Conservation (phyloP, 2,888 invertebrate genomes). For the Lumbricus terrestris region DNA sequence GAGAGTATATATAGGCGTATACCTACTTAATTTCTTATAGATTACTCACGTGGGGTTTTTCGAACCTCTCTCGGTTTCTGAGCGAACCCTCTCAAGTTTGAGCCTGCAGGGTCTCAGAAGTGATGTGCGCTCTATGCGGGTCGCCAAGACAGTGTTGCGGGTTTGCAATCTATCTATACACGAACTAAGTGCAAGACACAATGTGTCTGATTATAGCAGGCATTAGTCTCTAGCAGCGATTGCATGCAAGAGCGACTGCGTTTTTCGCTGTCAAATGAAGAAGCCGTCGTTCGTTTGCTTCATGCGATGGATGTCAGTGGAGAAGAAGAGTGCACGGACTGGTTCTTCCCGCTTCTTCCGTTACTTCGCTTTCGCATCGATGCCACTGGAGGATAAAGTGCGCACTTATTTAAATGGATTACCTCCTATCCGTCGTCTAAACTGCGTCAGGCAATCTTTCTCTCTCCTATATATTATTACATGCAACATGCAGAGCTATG, state of each 20-base stretch:
- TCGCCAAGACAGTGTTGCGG: background rate
- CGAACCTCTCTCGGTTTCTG: too few species aligned
- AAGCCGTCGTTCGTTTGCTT: too few species aligned
- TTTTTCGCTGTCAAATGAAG: background rate
- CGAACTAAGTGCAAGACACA: background rate
- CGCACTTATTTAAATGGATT: slow-evolving; percentile 3
- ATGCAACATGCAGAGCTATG: background rate
- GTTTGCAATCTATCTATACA: background rate
- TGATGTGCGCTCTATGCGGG: background rate
- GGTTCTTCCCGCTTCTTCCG: background rate
- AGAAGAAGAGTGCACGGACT: background rate
- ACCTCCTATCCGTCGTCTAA: background rate
- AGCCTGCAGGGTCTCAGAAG: background rate
- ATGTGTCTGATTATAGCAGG: background rate
- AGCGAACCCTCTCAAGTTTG: background rate
- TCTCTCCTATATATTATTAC: too few species aligned
- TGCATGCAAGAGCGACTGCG: background rate
- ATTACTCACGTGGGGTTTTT: too few species aligned
- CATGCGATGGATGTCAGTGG: background rate
- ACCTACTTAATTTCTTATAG: too few species aligned
- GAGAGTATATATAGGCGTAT: too few species aligned
- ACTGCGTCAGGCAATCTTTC: background rate
- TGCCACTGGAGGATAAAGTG: background rate
- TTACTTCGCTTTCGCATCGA: background rate
- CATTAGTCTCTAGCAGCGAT: background rate